Percentiles rank a stretch among this genome's conserved stretches.
These are phyloP conservation scores for Lepisosteus oculatus DNA, from an alignment of 2,113 vertebrate species.

Conservation along the genomic window DNA sequence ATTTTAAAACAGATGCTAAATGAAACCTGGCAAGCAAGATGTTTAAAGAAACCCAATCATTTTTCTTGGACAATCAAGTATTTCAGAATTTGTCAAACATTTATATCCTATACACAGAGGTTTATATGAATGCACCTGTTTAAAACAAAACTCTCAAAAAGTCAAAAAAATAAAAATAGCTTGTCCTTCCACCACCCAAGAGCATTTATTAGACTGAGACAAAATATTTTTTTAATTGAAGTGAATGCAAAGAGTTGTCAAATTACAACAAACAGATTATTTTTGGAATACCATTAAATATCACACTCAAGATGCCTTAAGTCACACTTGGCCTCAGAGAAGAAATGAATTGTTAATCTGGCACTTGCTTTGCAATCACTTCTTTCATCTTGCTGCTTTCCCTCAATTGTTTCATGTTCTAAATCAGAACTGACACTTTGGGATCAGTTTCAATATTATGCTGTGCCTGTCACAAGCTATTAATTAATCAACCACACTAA, in stretches of 20 bases:
- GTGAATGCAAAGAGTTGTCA: constrained; percentile 10
- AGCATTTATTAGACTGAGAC: constrained; percentile 26
- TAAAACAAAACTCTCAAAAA: not conserved
- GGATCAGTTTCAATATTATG: constrained; percentile 29
- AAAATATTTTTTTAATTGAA: constrained; percentile 21
- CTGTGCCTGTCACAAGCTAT: constrained; percentile 28
- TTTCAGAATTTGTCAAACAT: constrained; percentile 1
- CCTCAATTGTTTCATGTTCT: constrained; percentile 24
- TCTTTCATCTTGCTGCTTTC: constrained; percentile 24
- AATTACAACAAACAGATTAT: constrained; percentile 25
- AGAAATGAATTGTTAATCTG: constrained; percentile 29
- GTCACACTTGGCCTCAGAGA: constrained; percentile 4
- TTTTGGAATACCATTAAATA: constrained; percentile 25
- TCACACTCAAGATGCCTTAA: not conserved
- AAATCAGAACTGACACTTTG: constrained; percentile 30
- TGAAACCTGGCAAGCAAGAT: constrained; percentile 11
- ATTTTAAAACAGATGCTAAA: too few relatives aligned
- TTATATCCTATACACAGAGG: not conserved
- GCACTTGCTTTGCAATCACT: constrained; percentile 16
- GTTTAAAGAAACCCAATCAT: constrained; percentile 18
- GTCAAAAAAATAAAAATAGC: not conserved
- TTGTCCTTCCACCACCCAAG: not conserved
- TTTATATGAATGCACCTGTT: constrained; percentile 13
- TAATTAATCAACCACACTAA: constrained; percentile 27
- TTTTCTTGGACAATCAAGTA: not conserved